Percentiles rank a stretch among this genome's conserved stretches.
phyloP scores from a whole-genome alignment of 1,140 invertebrate genomes.

The Cyrtorhinus lividipennis region DNA sequence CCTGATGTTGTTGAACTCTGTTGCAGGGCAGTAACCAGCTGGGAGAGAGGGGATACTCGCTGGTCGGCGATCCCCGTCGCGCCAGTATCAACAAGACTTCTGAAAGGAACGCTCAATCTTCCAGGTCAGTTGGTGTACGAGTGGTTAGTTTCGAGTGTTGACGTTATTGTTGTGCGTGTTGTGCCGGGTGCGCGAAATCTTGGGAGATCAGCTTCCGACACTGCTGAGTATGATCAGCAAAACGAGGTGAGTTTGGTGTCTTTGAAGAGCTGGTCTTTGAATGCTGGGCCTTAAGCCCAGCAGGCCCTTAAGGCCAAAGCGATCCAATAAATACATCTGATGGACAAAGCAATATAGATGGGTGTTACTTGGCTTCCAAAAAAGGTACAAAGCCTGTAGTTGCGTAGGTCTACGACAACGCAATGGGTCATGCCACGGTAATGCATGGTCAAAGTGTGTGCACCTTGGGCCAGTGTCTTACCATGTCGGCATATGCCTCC shows the following conservation, averaged over 20 bases:
- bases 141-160: not conserved
- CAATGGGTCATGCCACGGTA: no score
- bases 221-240: not conserved
- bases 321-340: no score
- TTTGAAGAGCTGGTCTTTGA: no score
- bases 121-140: conserved; percentile 3
- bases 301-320: no score
- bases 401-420: no score
- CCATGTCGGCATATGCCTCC: no score
- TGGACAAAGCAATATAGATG: no score
- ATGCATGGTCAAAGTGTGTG: no score
- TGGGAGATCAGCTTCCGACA: not conserved
- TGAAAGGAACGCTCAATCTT: conserved; percentile 10
- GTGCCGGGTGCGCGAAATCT: not conserved
- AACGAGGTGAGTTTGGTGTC: not conserved
- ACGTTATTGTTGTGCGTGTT: not conserved
- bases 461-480: no score
- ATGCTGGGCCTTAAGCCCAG: no score
- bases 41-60: conserved; percentile 12
- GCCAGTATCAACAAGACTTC: conserved; percentile 9
- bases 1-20: not conserved
- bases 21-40: conserved; percentile 4
- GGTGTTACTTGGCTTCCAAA: no score
- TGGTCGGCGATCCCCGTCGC: conserved; percentile 12
- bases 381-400: no score